A percentile compares a stretch with the other conserved stretches of the same genome.
Evolutionary conservation across 2,113 vertebrate genomes (phyloP).

Genomic region (Bos taurus): ARS-UCD2.0 NC_037336.1:101441001-101441500

Average conservation of each 20-base stretch:
- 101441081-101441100: not conserved
- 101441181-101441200: not conserved
- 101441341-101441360: not conserved
- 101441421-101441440: not conserved
- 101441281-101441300: not conserved
- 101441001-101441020: not conserved
- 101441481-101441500: not conserved
- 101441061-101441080: not conserved
- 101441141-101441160: not conserved
- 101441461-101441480: slow-evolving; percentile 29
- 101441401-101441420: not conserved
- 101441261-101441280: not conserved
- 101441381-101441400: not conserved
- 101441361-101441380: not conserved
- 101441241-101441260: not conserved
- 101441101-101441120: not conserved
- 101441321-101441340: fast-evolving
- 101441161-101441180: not conserved
- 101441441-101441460: not conserved
- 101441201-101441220: no score
- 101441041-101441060: fast-evolving
- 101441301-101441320: fast-evolving
- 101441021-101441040: fast-evolving
- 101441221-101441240: not conserved
- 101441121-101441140: not conserved